Percentiles rank a stretch among this genome's conserved stretches.
Conservation (phyloP, 2,888 invertebrate genomes). For the Dynastes grantii region DNA sequence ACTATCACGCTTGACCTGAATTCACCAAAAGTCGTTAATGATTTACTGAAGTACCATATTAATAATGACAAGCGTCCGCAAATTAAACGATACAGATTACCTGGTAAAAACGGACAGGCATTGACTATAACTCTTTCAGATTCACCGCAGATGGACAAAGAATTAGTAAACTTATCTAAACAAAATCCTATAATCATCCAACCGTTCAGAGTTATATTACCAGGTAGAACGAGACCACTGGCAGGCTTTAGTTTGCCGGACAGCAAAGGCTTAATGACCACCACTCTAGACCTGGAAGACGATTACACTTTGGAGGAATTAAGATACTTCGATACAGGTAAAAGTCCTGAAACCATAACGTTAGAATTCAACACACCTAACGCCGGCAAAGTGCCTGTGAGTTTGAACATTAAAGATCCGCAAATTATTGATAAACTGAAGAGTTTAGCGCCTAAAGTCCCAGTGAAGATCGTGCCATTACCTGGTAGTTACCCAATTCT, state of each 20-base stretch:
- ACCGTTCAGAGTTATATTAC: neutral
- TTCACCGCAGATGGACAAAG: neutral
- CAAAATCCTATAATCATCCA: neutral
- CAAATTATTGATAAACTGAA: conserved; percentile 3
- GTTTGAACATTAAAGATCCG: neutral
- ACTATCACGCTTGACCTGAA: conserved; percentile 6
- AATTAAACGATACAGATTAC: neutral
- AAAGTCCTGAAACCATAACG: neutral
- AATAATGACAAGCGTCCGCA: neutral
- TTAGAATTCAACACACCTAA: conserved; percentile 12
- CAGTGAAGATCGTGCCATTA: neutral
- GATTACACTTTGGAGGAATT: conserved; percentile 8
- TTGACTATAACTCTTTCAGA: neutral
- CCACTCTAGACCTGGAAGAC: conserved; percentile 19
- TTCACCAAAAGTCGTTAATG: neutral
- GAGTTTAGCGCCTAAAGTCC: neutral
- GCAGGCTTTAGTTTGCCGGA: neutral
- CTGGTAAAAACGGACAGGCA: neutral
- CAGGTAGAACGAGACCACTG: neutral
- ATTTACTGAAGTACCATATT: neutral
- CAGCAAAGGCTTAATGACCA: neutral
- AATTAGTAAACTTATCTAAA: neutral
- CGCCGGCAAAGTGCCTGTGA: neutral
- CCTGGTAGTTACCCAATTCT: neutral
- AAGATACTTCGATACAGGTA: neutral